Percentiles rank a stretch among this genome's conserved stretches.
These are phyloP conservation scores for Meloe dianella DNA, from an alignment of 2,888 invertebrate genomes.

Conservation along the genomic window DNA sequence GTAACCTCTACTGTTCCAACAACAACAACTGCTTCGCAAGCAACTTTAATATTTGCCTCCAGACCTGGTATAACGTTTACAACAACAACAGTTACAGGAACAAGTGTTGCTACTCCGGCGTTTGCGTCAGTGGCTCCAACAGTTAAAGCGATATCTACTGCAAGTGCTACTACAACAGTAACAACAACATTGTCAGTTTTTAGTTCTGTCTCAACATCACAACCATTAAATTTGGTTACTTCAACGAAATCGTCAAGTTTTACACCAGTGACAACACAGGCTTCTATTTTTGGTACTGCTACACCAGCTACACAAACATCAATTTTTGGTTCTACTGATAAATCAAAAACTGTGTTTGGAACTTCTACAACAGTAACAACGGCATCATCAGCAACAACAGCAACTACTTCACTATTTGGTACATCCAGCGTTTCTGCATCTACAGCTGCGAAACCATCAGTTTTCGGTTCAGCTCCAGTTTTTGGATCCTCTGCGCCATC, in stretches of 20 bases:
- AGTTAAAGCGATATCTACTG: slow-evolving; percentile 42
- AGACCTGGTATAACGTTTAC: slow-evolving; percentile 20
- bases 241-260: slow-evolving; percentile 11
- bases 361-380: neutral
- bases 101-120: slow-evolving; percentile 26
- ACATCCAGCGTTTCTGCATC: neutral
- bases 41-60: slow-evolving; percentile 8
- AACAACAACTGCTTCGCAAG: slow-evolving; percentile 12
- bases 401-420: slow-evolving; percentile 21
- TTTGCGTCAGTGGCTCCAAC: slow-evolving; percentile 40
- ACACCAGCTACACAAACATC: slow-evolving; percentile 8
- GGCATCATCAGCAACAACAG: slow-evolving; percentile 13
- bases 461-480: slow-evolving; percentile 26
- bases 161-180: slow-evolving; percentile 38
- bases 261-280: neutral
- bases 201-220: slow-evolving; percentile 13
- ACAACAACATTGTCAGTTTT: slow-evolving; percentile 31
- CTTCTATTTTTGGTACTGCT: neutral
- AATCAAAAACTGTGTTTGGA: slow-evolving; percentile 4
- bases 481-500: slow-evolving; percentile 33
- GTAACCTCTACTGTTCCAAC: slow-evolving; percentile 8
- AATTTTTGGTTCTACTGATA: slow-evolving; percentile 10
- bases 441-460: slow-evolving; percentile 22
- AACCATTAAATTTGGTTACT: slow-evolving; percentile 26
- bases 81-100: slow-evolving; percentile 19